Evolutionary conservation across 1,140 invertebrate species (phyloP), one percentile per base, ranked within the genome.

Genomic region (Drosophila fuyamai): DNA sequence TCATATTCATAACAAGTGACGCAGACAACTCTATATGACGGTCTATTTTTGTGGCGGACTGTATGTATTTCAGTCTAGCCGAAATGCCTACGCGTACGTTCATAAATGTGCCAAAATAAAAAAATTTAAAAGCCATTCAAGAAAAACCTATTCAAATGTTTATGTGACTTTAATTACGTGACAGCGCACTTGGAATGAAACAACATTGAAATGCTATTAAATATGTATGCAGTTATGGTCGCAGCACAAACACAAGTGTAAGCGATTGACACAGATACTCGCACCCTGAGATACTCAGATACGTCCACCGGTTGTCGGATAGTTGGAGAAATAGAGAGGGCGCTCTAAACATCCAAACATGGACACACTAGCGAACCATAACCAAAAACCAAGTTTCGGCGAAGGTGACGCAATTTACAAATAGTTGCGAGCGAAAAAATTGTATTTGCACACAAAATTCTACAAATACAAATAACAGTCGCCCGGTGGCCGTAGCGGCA

Each of bases 91-190:
- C 18, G 84, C 83, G 84, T 89, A 80, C 53, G 7, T 16, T 18
- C 35, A 59, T 18, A 50, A 72, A 60, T 73, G 54, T 65, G 46
- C 72, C 48, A 46, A 50, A 58, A 50, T 53, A 7, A 44, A 46
- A 71, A 71, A 43, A 44, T 14, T 53, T 32, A 48, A 57, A 57
- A 71, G 51, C 38, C 61, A 68, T 68, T 68, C 62, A 76, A 79
- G 46, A 68, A 76, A 59, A 57, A 61, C n/a, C 46, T 57, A 63
- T 76, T 70, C 70, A 63, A 81, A 70, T 73, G 66, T 74, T 88
- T 76, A 73, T 72, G 79, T 63, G 80, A 77, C 59, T 89, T 88
- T 80, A 88, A 88, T 88, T 84, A 88, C 84, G 84, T 89, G 84
- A 88, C 84, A 72, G 76, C 73, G 51, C 56, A 77, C 48, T 74